A percentile compares a stretch with the other conserved stretches of the same genome.
Conservation (phyloP, 2,113 vertebrate species). For the rat (Rattus norvegicus) region GRCr8 NC_086022.1:125380501-125381000, state of each 20-base stretch:
- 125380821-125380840: not conserved
- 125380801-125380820: not conserved
- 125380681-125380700: accelerated
- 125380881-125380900: accelerated
- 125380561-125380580: not conserved
- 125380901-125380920: accelerated
- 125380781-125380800: no score
- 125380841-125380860: not conserved
- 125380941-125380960: not conserved
- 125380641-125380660: not conserved
- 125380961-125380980: not conserved
- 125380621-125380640: not conserved
- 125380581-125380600: no score
- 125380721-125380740: no score
- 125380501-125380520: accelerated
- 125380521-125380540: accelerated
- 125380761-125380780: not conserved
- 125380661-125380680: no score
- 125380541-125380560: accelerated
- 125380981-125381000: not conserved
- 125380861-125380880: not conserved
- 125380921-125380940: not conserved
- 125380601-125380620: not conserved
- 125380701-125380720: not conserved
- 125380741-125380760: not conserved